These are phyloP conservation scores for Branchipolynoe longqiensis DNA, from an alignment of 2,888 invertebrate genomes.

Conservation along the genomic window DNA sequence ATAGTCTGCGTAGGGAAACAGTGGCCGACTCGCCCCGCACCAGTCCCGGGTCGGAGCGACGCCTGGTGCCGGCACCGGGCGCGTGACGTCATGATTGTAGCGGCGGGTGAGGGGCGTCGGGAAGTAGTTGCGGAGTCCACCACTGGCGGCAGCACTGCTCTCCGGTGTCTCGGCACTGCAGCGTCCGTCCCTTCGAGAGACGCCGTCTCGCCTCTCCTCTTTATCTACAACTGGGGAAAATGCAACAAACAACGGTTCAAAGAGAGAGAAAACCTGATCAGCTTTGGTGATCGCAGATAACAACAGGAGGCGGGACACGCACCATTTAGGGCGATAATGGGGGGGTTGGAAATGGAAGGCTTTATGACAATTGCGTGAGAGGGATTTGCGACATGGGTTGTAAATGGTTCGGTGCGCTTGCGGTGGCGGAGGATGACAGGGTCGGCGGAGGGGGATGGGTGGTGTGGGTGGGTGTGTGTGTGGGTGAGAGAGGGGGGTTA, in stretches of 20 bases:
- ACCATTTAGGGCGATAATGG: slow-evolving; percentile 27
- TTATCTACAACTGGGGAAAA: neutral
- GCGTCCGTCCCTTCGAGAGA: too few relatives aligned
- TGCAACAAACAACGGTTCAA: neutral
- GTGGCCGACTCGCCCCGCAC: too few relatives aligned
- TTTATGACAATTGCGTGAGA: neutral
- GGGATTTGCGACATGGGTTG: neutral
- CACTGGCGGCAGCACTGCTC: slow-evolving; percentile 26
- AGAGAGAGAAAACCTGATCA: neutral
- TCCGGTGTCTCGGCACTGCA: neutral
- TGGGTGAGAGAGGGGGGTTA: neutral
- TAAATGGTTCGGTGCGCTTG: neutral
- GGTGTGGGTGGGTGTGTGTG: neutral
- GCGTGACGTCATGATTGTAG: too few relatives aligned
- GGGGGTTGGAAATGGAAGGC: neutral
- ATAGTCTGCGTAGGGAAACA: too few relatives aligned
- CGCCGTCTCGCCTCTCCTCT: neutral
- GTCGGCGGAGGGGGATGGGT: neutral
- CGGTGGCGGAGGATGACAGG: slow-evolving; percentile 12
- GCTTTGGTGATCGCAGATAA: neutral
- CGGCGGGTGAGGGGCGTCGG: too few relatives aligned
- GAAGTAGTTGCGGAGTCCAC: neutral
- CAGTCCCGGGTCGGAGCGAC: too few relatives aligned
- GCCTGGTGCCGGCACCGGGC: too few relatives aligned
- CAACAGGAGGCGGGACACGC: slow-evolving; percentile 2